Base-by-base conservation (phyloP, 1,140 invertebrate species). In the Scylla paramamosain region DNA sequence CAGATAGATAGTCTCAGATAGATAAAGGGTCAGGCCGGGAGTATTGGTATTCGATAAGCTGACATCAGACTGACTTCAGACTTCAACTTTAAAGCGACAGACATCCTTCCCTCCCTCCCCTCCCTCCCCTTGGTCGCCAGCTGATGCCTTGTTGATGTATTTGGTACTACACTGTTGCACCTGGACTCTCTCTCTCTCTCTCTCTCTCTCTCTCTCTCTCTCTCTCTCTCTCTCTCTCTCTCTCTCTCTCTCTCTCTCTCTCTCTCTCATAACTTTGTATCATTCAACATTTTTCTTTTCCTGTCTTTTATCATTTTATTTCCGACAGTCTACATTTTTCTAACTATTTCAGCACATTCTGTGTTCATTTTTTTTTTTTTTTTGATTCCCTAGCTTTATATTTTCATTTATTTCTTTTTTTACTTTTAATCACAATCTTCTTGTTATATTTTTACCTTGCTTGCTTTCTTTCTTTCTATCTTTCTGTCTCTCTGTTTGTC, bases 1-100 rank as follows among this genome's bases (percentile, higher is more conserved):
- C 20, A 77, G n/a, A 77, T 77, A n/a, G 67, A 77, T 7, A 77
- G 67, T n/a, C 67, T n/a, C 6, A 20, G 67, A 77, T 77, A 77
- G 67, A 77, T 77, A 77, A 12, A 77, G 67, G 67, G 67, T 77
- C 67, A 77, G 25, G 67, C 8, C 67, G 6, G 67, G 52, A 59
- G 67, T 77, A 77, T 77, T 77, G 67, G 67, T 25, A 77, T 77
- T 77, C 52, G 67, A 77, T 77, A 77, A 20, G 52, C 52, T 77
- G 67, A 77, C 67, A 77, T 77, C 67, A 77, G 67, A 77, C 67
- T n/a, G 67, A 59, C 67, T 77, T n/a, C 20, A 77, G 67, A 77
- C 25, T 1, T 77, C 67, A 8, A 25, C 67, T 77, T 77, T 77
- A 77, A 77, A 77, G 67, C 20, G 67, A n/a, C 20, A 16, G 67